Evolutionary conservation across 2,888 invertebrate genomes (phyloP).

Genomic region (Eretmocerus hayati): DNA sequence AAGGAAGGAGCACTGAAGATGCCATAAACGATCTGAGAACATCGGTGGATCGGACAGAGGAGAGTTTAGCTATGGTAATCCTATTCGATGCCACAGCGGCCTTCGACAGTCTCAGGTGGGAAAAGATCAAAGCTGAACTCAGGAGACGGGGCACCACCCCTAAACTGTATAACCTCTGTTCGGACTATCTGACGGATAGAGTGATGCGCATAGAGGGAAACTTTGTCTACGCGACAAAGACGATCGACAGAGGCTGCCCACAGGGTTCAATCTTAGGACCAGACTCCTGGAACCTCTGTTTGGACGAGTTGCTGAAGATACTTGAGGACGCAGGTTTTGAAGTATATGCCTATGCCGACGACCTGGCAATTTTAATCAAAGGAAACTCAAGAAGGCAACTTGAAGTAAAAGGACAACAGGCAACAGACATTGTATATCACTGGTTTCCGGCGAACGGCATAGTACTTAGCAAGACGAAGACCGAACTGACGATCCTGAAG

Average conservation of each 20-base stretch:
- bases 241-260: constrained; percentile 9
- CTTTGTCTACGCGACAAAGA: background rate
- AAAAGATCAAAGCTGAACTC: background rate
- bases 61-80: background rate
- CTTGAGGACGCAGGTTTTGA: background rate
- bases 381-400: background rate
- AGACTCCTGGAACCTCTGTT: constrained; percentile 17
- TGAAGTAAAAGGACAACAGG: background rate
- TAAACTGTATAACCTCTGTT: background rate
- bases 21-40: background rate
- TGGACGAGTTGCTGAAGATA: constrained; percentile 7
- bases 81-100: constrained; percentile 9
- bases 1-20: background rate
- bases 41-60: background rate
- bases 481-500: background rate
- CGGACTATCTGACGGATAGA: constrained; percentile 7
- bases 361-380: constrained; percentile 1
- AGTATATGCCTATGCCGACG: constrained; percentile 14
- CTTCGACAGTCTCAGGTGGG: constrained; percentile 10
- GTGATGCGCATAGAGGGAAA: background rate
- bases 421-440: background rate
- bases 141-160: background rate
- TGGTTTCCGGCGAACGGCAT: background rate
- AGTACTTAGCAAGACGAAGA: background rate
- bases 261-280: constrained; percentile 18